phyloP scores from a whole-genome alignment of 37 sponge, comb jelly and placozoan genomes.

The Spongilla lacustris region DNA sequence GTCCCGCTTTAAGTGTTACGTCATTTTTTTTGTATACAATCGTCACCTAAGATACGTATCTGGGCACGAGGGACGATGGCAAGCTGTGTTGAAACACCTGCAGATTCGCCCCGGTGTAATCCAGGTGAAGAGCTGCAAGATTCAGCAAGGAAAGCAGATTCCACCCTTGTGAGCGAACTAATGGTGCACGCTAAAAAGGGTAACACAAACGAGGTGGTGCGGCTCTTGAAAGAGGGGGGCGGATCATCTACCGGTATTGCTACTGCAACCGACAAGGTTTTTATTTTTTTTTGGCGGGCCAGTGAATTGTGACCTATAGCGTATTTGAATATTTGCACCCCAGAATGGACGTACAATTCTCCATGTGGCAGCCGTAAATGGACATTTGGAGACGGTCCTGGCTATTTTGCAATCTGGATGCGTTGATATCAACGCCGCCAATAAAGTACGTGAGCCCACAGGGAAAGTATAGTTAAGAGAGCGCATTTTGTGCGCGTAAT shows the following conservation, averaged over 20 bases:
- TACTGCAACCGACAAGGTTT: background rate
- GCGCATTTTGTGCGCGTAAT: too few relatives aligned
- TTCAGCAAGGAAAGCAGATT: constrained; percentile 23
- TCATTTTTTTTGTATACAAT: background rate
- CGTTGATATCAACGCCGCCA: constrained; percentile 38
- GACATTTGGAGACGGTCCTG: constrained; percentile 43
- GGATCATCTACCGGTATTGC: background rate
- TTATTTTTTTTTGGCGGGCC: background rate
- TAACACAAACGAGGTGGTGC: constrained; percentile 16
- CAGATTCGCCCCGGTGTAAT: background rate
- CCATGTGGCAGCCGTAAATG: constrained; percentile 52
- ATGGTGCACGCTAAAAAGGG: constrained; percentile 54
- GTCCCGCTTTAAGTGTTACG: too few relatives aligned
- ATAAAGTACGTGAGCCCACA: constrained; percentile 19
- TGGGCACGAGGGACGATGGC: background rate
- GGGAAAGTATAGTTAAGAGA: background rate
- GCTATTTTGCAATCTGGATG: constrained; percentile 40
- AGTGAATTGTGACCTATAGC: too few relatives aligned
- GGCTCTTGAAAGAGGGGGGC: constrained; percentile 22
- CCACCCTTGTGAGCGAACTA: constrained; percentile 37
- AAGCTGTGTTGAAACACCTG: background rate
- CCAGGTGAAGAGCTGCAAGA: constrained; percentile 6
- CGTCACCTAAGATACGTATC: background rate
- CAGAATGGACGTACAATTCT: constrained; percentile 65
- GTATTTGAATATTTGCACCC: background rate